Evolutionary conservation across 2,113 vertebrate genomes (phyloP).

Genomic region (Halcyon senegalensis): DNA sequence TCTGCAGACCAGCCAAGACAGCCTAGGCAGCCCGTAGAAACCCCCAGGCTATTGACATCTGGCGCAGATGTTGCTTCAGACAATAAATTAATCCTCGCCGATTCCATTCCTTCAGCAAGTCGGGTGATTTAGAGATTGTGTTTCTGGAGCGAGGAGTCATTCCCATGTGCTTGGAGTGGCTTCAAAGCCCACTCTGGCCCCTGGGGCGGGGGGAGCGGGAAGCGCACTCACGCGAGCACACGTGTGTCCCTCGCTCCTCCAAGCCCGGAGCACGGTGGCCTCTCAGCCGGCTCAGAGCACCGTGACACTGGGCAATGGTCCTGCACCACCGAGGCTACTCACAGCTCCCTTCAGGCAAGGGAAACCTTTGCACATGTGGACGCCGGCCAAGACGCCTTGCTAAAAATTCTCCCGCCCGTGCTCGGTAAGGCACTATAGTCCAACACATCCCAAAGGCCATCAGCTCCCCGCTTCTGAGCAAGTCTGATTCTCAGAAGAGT

Average conservation of each 20-base stretch:
- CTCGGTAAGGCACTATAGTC: neutral
- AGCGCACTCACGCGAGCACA: neutral
- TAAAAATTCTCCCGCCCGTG: neutral
- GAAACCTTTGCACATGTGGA: neutral
- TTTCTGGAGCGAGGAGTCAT: neutral
- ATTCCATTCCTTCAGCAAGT: neutral
- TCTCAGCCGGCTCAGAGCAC: neutral
- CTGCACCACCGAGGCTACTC: accelerated
- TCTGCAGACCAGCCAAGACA: neutral
- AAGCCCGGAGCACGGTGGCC: neutral
- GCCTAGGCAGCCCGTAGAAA: neutral
- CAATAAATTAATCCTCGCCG: constrained; percentile 3
- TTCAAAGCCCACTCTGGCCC: constrained; percentile 13
- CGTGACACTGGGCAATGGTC: accelerated
- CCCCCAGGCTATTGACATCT: constrained; percentile 54
- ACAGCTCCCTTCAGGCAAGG: neutral
- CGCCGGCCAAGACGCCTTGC: neutral
- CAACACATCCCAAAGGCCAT: neutral
- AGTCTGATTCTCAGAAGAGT: neutral
- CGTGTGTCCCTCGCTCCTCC: neutral
- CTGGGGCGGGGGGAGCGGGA: neutral
- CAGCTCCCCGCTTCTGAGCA: neutral
- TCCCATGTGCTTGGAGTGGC: constrained; percentile 35
- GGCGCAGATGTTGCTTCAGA: constrained; percentile 11
- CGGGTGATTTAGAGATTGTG: constrained; percentile 44